Conservation (phyloP, 1,140 invertebrate genomes). For the Lepidurus couesii region DNA sequence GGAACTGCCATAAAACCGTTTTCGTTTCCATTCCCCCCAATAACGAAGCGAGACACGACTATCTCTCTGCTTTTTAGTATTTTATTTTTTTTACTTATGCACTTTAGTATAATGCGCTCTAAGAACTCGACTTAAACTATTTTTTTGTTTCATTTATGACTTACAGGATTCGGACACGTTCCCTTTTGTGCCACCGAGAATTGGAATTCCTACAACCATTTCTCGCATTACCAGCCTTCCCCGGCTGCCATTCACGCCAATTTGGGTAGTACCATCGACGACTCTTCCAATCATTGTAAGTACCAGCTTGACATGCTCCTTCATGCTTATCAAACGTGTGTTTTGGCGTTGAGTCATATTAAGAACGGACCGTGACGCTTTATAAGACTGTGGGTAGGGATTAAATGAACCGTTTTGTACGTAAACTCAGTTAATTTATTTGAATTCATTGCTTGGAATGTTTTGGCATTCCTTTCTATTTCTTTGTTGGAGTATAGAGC, state of each 20-base stretch:
- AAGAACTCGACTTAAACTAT: neutral
- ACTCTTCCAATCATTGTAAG: constrained; percentile 22
- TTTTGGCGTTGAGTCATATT: too few species aligned
- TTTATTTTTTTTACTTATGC: neutral
- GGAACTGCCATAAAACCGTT: constrained; percentile 10
- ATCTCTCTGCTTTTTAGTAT: neutral
- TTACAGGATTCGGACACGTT: neutral
- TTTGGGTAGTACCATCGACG: neutral
- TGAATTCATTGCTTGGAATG: too few species aligned
- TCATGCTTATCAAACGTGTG: neutral
- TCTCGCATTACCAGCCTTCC: constrained; percentile 5
- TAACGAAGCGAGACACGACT: constrained; percentile 16
- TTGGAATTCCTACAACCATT: constrained; percentile 8
- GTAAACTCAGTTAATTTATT: too few species aligned
- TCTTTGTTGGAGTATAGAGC: too few species aligned
- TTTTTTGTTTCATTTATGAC: neutral
- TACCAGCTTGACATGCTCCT: neutral
- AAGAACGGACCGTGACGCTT: too few species aligned
- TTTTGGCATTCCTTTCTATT: too few species aligned
- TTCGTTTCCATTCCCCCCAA: neutral
- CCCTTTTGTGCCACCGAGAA: constrained; percentile 9
- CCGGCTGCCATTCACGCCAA: constrained; percentile 8
- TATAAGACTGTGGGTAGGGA: too few species aligned
- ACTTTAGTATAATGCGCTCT: neutral
- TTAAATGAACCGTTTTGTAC: too few species aligned